Evolutionary conservation across 2,888 invertebrate species (phyloP).

Genomic region (Drymonia ruficornis): DNA sequence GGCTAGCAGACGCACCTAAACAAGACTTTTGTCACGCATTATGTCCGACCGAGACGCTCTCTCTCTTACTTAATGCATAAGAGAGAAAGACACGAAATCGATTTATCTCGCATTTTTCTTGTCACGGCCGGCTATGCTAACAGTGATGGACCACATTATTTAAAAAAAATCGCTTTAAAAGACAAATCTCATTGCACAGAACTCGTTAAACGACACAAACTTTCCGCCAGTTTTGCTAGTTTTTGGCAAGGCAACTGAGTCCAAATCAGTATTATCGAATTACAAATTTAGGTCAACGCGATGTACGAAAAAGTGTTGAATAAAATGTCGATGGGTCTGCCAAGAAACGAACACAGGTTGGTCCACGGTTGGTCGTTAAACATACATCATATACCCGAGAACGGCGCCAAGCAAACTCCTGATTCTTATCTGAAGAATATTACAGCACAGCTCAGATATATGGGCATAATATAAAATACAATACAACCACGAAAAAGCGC

Average conservation of each 20-base stretch:
- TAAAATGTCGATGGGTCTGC: slow-evolving; percentile 48
- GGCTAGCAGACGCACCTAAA: too few species aligned
- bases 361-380: slow-evolving; percentile 55
- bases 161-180: too few species aligned
- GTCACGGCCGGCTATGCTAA: too few species aligned
- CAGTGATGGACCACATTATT: too few species aligned
- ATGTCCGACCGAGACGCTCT: too few species aligned
- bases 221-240: slow-evolving; percentile 18
- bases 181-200: not conserved
- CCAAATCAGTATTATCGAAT: slow-evolving; percentile 43
- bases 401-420: slow-evolving; percentile 39
- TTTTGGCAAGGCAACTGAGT: slow-evolving; percentile 43
- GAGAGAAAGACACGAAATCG: too few species aligned
- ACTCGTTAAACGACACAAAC: not conserved
- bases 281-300: slow-evolving; percentile 57
- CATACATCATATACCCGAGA: slow-evolving; percentile 50
- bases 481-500: slow-evolving; percentile 10
- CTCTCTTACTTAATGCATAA: too few species aligned
- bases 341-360: slow-evolving; percentile 54
- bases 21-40: too few species aligned
- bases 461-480: slow-evolving; percentile 18
- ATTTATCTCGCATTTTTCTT: too few species aligned
- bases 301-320: slow-evolving; percentile 26
- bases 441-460: slow-evolving; percentile 13
- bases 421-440: slow-evolving; percentile 35